Percentiles rank a stretch among this genome's conserved stretches.
Conservation (phyloP, 2,888 invertebrate genomes). For the Hipparchia sbordonii region DNA sequence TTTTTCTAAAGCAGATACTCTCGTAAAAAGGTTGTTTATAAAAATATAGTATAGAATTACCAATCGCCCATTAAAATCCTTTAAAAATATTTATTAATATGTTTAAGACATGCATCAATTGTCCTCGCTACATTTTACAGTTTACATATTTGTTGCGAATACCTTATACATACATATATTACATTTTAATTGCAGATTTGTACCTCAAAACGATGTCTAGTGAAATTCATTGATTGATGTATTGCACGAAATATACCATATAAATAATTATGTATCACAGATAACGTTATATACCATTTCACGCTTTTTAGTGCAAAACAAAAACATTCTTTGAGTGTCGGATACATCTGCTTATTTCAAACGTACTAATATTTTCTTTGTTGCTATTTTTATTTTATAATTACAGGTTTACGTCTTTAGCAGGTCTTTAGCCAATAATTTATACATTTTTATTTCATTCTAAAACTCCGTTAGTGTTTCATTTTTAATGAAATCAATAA, state of each 20-base stretch:
- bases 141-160: neutral
- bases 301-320: too few species aligned
- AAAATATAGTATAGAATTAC: constrained; percentile 2
- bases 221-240: neutral
- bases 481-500: constrained; percentile 10
- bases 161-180: neutral
- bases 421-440: neutral
- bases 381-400: neutral
- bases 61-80: neutral
- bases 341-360: too few species aligned
- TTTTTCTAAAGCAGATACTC: neutral
- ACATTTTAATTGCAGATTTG: neutral
- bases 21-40: neutral
- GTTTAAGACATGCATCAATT: neutral
- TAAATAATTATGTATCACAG: neutral
- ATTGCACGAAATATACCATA: neutral
- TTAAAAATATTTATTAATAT: neutral
- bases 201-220: neutral
- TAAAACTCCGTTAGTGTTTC: neutral
- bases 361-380: neutral
- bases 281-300: too few species aligned
- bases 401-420: too few species aligned
- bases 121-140: neutral
- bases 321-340: too few species aligned
- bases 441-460: constrained; percentile 5